Evolutionary conservation across 2,113 vertebrate genomes (phyloP), one percentile per base, ranked within the genome.

Genomic region (Taxidea taxus): DNA sequence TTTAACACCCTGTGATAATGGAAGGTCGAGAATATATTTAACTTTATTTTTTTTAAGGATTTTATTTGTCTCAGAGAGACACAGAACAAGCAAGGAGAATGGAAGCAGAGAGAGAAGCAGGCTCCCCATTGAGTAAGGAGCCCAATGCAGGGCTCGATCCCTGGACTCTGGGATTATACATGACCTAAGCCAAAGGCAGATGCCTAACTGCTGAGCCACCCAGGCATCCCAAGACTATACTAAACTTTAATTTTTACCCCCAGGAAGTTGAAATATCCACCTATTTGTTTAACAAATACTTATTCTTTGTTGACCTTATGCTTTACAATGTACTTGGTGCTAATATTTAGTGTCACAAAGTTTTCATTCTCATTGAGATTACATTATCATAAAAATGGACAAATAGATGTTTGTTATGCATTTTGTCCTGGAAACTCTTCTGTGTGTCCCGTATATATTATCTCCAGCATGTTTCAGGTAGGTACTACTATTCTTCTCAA

Each of bases 181-280:
- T 16, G 31, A 66, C 14, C 31, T 66, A 14, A 34, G 31, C 31
- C 14, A 7, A 66, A 64, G 62, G 62, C 62, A 64, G 31, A 34
- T 16, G 31, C 62, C 14, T 66, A 66, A 34, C 31, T 34, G 62
- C 31, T 34, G 31, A 66, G 31, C 62, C 14, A 7, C 14, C 14
- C 31, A 66, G 62, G 31, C 62, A 16, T 66, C 62, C 62, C 14
- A 31, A 34, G 62, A 66, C 34, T 34, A 66, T 34, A 39, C 4
- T 78, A 82, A 88, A 58, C 51, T 92, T 47, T 94, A 21, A 93
- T 83, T 87, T 89, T 74, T 78, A 95, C 75, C 62, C 27, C 12
- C 49, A 18, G 21, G 14, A 87, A 82, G 42, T n/a, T 70, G 20
- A 97, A 80, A 72, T 60, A 80, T 15, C 6, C 34, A 92, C 34